Conservation (phyloP, 2,797 vertebrate genomes). For the Rhodeus uyekii region DNA sequence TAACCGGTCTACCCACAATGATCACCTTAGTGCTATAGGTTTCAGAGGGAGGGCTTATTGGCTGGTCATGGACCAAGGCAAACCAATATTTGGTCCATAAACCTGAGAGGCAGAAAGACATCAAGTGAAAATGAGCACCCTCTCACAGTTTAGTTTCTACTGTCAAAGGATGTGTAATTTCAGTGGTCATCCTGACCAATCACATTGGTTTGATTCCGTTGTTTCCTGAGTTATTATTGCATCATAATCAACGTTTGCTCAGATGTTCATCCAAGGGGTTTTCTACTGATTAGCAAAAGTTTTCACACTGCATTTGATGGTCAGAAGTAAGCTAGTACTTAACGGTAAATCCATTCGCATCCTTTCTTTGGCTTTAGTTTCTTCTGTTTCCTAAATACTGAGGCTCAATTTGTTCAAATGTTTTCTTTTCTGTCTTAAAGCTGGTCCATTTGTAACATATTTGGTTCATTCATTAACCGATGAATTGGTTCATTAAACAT, state of each 20-base stretch:
- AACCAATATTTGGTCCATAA: conserved; percentile 12
- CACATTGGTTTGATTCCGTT: conserved; percentile 34
- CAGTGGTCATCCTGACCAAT: conserved; percentile 18
- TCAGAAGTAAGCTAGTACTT: conserved; percentile 13
- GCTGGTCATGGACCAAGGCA: conserved; percentile 21
- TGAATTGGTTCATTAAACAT: conserved; percentile 56
- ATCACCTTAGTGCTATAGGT: conserved; percentile 11
- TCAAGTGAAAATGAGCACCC: conserved; percentile 25
- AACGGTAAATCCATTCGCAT: conserved; percentile 13
- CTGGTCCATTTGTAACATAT: conserved; percentile 52
- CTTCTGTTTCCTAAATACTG: conserved; percentile 33
- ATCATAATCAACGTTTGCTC: conserved; percentile 20
- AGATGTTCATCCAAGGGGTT: conserved; percentile 25
- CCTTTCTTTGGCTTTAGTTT: conserved; percentile 20
- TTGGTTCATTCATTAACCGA: conserved; percentile 52
- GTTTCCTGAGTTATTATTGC: conserved; percentile 29
- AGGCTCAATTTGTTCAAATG: conserved; percentile 8
- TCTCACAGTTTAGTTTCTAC: conserved; percentile 34
- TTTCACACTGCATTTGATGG: conserved; percentile 19
- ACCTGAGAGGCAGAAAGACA: neutral
- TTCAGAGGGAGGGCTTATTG: conserved; percentile 15
- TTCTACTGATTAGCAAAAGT: conserved; percentile 29
- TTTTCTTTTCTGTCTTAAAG: conserved; percentile 40
- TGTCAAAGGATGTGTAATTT: conserved; percentile 21
- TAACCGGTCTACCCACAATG: conserved; percentile 1